Conservation (phyloP, 1,140 invertebrate species). For the Eumeta japonica region DNA sequence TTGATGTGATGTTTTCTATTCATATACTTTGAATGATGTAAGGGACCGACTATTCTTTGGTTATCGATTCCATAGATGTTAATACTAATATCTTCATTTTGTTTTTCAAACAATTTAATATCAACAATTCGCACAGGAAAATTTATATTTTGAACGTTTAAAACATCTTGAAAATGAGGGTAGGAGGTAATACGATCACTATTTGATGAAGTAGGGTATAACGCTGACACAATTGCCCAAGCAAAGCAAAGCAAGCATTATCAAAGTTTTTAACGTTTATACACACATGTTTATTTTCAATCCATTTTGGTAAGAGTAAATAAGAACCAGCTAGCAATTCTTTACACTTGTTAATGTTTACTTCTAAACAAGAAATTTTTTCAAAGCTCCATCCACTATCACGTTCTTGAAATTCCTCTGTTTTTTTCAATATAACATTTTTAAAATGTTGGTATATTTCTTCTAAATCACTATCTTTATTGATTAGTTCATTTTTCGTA, state of each 20-base stretch:
- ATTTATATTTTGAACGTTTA: too few species aligned
- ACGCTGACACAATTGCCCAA: conserved; percentile 1
- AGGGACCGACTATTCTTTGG: too few species aligned
- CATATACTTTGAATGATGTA: too few species aligned
- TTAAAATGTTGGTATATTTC: neutral
- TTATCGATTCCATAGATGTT: too few species aligned
- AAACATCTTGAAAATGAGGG: too few species aligned
- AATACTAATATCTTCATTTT: too few species aligned
- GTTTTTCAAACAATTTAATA: too few species aligned
- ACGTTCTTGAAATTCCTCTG: conserved; percentile 4
- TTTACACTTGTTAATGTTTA: conserved; percentile 5
- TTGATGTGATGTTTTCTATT: too few species aligned
- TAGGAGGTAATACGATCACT: too few species aligned
- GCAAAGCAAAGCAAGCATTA: conserved; percentile 3
- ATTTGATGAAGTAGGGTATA: neutral
- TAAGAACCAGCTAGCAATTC: neutral
- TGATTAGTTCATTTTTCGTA: too few species aligned
- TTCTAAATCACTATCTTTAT: neutral
- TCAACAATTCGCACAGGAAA: too few species aligned
- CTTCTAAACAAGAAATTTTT: neutral
- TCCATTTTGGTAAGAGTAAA: neutral
- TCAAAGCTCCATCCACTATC: conserved; percentile 6
- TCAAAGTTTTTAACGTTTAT: conserved; percentile 4
- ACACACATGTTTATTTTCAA: conserved; percentile 1
- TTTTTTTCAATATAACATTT: neutral